Conservation (phyloP, 2,113 vertebrate genomes). For the Polypterus bichir region DNA sequence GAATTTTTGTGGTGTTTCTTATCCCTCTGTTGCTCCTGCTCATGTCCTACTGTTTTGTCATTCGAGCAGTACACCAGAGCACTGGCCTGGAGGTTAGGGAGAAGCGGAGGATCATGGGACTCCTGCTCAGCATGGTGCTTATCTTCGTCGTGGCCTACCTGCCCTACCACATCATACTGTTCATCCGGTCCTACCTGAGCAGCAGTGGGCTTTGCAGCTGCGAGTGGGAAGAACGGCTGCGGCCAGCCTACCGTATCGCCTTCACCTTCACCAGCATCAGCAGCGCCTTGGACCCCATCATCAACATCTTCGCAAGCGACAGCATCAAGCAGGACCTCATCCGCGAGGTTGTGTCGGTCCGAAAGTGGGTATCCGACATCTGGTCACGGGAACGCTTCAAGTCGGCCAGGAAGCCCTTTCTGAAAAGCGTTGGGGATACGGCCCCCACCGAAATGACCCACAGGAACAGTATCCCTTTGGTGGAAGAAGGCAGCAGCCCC, state of each 20-base stretch:
- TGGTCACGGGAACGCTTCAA: not conserved
- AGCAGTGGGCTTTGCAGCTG: constrained; percentile 5
- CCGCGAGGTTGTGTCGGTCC: not conserved
- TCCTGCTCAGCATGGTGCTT: constrained; percentile 12
- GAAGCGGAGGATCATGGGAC: constrained; percentile 18
- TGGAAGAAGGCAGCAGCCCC: too few relatives aligned
- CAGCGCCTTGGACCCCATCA: constrained; percentile 22
- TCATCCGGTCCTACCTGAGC: constrained; percentile 13
- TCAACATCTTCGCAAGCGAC: constrained; percentile 21
- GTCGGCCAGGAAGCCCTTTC: not conserved
- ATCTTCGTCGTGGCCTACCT: constrained; percentile 23
- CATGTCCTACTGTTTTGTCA: constrained; percentile 17
- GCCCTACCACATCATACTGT: constrained; percentile 23
- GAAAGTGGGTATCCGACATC: not conserved
- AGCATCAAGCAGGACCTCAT: constrained; percentile 15
- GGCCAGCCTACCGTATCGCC: constrained; percentile 16
- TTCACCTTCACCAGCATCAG: constrained; percentile 19
- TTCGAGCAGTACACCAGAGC: constrained; percentile 11
- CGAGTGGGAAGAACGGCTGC: constrained; percentile 5
- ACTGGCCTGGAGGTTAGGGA: constrained; percentile 8
- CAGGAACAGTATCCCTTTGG: not conserved
- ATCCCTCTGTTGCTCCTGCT: constrained; percentile 16
- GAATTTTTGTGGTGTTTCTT: constrained; percentile 16
- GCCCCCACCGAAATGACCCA: not conserved
- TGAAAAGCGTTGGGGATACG: not conserved